Conservation (phyloP, 2,888 invertebrate genomes). For the Melanchra persicariae region DNA sequence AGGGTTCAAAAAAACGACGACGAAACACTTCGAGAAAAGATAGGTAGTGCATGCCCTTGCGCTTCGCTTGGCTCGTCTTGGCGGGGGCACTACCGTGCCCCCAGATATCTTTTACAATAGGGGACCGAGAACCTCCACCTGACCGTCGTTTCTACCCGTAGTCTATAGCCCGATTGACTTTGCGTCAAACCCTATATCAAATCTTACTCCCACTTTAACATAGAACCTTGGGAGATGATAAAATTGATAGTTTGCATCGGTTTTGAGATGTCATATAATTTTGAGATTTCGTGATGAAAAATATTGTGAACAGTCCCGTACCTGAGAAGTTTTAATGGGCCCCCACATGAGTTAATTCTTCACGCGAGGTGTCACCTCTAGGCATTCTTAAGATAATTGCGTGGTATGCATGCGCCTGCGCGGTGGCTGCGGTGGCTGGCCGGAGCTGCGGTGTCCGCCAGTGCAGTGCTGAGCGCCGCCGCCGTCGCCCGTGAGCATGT, state of each 20-base stretch:
- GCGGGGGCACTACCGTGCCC: too few species aligned
- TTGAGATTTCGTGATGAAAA: not conserved
- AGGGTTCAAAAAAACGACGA: too few species aligned
- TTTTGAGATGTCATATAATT: not conserved
- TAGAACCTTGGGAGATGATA: not conserved
- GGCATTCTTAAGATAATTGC: conserved; percentile 33
- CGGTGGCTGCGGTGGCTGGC: conserved; percentile 1
- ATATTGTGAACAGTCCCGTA: not conserved
- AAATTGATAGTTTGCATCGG: not conserved
- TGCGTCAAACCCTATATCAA: too few species aligned
- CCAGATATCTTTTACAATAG: too few species aligned
- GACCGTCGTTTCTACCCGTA: too few species aligned
- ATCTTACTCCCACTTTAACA: not conserved
- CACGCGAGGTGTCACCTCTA: conserved; percentile 38
- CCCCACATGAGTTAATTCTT: not conserved
- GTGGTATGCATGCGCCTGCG: conserved; percentile 35
- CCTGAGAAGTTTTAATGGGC: not conserved
- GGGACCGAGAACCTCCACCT: too few species aligned
- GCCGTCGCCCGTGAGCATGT: conserved; percentile 68
- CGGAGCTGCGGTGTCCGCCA: conserved; percentile 68
- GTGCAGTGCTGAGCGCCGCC: conserved; percentile 69
- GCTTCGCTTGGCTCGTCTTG: too few species aligned
- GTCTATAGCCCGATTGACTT: not conserved
- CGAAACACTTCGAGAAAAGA: too few species aligned
- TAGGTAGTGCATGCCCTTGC: too few species aligned